phyloP scores from a whole-genome alignment of 1,140 invertebrate genomes.

The Leptestheria dahalacensis region DNA sequence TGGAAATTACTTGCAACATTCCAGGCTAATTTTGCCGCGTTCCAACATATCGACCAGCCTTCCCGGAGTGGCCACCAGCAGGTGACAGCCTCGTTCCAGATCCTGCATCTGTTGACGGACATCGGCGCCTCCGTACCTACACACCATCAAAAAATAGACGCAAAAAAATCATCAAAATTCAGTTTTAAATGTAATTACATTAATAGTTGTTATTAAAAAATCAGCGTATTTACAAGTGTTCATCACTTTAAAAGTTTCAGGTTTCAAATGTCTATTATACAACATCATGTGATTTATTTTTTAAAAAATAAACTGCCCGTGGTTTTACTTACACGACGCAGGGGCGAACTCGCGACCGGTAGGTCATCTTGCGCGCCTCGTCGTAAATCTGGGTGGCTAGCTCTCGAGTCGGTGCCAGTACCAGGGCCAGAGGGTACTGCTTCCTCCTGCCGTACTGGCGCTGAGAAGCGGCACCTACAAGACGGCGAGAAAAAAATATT shows the following conservation, averaged over 20 bases:
- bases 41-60: constrained; percentile 79
- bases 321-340: constrained; percentile 83
- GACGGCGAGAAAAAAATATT: background rate
- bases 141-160: constrained; percentile 10
- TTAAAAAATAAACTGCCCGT: no score
- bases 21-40: constrained; percentile 80
- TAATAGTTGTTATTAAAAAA: background rate
- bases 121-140: constrained; percentile 61
- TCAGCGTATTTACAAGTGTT: background rate
- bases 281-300: no score
- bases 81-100: constrained; percentile 71
- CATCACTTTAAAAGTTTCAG: constrained; percentile 12
- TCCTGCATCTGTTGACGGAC: constrained; percentile 70
- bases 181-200: background rate
- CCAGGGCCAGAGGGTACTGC: constrained; percentile 82
- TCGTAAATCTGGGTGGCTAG: constrained; percentile 94
- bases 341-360: constrained; percentile 74
- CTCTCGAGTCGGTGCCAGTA: constrained; percentile 82
- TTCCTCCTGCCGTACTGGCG: constrained; percentile 43
- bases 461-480: background rate
- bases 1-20: constrained; percentile 61
- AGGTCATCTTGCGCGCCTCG: constrained; percentile 91
- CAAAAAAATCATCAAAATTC: constrained; percentile 4
- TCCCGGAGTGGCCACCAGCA: constrained; percentile 88
- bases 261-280: constrained; percentile 16